Evolutionary conservation across 2,113 vertebrate genomes (phyloP), one percentile per base, ranked within the genome.

Genomic region (Ramphastos sulfuratus): DNA sequence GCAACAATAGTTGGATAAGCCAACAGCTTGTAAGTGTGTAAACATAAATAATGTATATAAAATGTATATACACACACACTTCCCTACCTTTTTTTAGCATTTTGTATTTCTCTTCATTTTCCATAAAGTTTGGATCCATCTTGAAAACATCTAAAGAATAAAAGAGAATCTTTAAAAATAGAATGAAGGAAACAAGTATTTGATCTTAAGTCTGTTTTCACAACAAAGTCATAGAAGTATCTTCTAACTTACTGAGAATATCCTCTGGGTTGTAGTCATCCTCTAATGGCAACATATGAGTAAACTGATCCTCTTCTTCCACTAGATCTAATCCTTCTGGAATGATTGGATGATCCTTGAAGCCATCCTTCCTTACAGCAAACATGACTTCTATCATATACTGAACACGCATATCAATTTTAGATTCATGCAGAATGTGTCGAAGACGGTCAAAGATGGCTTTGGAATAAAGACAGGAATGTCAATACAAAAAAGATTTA

Each of bases 321-420:
- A 99, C 99, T 71, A 99, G 97, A 95, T 99, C 99, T 78, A 99
- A 97, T 9, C 99, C 99, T 4, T 99, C 99, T 16, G 97, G 97
- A 89, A 99, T 97, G 56, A 99, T 91, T 4, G 99, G 99, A 56
- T 99, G 99, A 95, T 99, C 99, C 95, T 99, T 99, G 95, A 99
- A 99, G 67, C 99, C 99, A 89, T 99, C 99, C 81, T 99, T 99
- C 59, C 99, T 97, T 80, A 99, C 99, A 74, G 99, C 99, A 93
- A 99, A 99, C 99, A 99, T 99, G 74, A 99, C 99, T 97, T 99
- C 99, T 61, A 99, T 99, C 99, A 99, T 99, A 97, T 99, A 99
- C 94, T 99, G 99, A 78, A 99, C 99, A 44, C 99, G 98, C 96
- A 99, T 99, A 93, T 99, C 99, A 9, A 99, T 99, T 97, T 99